Conservation (phyloP, 2,113 vertebrate species). For the Genyomyrus donnyi region DNA sequence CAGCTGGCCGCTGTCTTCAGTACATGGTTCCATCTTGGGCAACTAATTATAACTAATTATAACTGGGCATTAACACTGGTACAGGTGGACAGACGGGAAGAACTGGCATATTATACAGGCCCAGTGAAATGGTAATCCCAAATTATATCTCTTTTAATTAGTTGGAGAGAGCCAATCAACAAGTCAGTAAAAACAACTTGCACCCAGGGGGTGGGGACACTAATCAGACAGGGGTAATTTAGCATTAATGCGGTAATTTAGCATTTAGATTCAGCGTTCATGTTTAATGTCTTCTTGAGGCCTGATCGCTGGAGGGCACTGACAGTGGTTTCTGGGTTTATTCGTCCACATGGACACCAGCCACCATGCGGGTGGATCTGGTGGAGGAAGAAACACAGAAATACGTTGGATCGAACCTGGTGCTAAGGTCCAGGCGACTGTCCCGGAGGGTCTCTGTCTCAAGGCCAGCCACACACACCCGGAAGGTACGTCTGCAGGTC, state of each 20-base stretch:
- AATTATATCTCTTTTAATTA: not conserved
- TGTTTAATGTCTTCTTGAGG: not conserved
- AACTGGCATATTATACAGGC: not conserved
- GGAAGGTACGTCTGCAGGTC: conserved; percentile 40
- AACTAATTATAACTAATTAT: not conserved
- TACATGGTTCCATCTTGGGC: not conserved
- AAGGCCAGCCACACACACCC: conserved; percentile 37
- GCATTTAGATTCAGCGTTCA: not conserved
- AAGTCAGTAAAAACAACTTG: not conserved
- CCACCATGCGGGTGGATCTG: conserved; percentile 38
- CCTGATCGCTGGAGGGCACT: not conserved
- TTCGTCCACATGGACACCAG: not conserved
- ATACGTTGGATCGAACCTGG: conserved; percentile 24
- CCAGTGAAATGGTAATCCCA: not conserved
- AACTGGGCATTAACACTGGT: not conserved
- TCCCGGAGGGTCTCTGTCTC: conserved; percentile 42
- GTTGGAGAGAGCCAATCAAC: not conserved
- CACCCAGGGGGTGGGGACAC: not conserved
- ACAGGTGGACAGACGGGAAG: not conserved
- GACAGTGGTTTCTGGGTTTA: not conserved
- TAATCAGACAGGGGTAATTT: not conserved
- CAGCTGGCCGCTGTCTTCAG: not conserved
- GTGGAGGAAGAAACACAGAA: conserved; percentile 46
- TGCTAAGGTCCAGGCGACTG: conserved; percentile 39
- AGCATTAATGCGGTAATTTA: too few species aligned